Evolutionary conservation across 2,113 vertebrate genomes (phyloP).

Genomic region (Tinamus guttatus): DNA sequence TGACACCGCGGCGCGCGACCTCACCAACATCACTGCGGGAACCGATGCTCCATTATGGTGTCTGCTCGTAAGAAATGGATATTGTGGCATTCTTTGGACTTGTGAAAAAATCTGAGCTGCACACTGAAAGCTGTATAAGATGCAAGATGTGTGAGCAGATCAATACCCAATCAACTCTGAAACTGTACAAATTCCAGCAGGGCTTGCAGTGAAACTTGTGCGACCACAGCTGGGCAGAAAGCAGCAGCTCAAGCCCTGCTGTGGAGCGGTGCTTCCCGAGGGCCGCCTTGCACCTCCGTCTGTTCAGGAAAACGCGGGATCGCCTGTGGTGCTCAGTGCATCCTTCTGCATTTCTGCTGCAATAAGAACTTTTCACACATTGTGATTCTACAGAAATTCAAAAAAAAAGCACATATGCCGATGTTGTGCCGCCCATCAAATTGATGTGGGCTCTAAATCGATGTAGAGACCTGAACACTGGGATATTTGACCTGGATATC

Average conservation of each 20-base stretch:
- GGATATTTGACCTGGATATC: fast-evolving
- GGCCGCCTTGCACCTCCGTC: no score
- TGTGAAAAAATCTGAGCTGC: not conserved
- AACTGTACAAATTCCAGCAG: fast-evolving
- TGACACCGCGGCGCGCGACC: fast-evolving
- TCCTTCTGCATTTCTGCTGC: no score
- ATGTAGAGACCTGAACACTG: not conserved
- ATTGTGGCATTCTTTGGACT: not conserved
- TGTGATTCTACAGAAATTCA: no score
- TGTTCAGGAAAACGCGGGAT: no score
- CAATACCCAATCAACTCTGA: not conserved
- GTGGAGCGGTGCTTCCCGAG: not conserved
- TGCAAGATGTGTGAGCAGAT: not conserved
- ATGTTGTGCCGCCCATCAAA: no score
- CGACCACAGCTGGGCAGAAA: fast-evolving
- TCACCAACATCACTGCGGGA: fast-evolving
- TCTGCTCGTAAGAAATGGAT: not conserved
- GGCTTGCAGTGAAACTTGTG: not conserved
- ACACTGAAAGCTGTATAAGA: not conserved
- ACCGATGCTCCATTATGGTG: not conserved
- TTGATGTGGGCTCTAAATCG: no score
- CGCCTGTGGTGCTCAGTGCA: no score
- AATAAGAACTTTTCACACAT: no score
- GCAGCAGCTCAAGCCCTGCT: not conserved
- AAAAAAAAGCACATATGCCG: no score